Evolutionary conservation across 30 jellyfish, hydroid and myxozoan genomes (phyloP).

Genomic region (Cassiopea andromeda): DNA sequence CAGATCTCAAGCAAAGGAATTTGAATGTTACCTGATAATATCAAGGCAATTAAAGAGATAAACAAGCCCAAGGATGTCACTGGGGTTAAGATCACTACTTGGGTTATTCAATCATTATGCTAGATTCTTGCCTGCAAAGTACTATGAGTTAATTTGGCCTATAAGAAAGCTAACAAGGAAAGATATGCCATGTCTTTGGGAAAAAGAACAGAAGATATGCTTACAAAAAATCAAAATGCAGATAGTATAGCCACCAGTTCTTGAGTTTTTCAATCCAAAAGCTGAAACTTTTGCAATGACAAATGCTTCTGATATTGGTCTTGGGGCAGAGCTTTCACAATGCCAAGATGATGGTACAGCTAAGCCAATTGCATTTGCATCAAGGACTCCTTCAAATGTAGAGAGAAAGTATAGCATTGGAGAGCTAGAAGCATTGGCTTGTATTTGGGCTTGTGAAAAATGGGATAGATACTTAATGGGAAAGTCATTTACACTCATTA

Average conservation of each 20-base stretch:
- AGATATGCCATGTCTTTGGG: slow-evolving; percentile 21
- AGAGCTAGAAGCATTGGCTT: slow-evolving; percentile 41
- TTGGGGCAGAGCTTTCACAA: slow-evolving; percentile 47
- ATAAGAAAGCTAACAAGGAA: too few relatives aligned
- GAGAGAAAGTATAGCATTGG: slow-evolving; percentile 25
- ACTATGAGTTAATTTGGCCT: too few relatives aligned
- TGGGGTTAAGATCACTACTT: too few relatives aligned
- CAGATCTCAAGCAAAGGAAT: too few relatives aligned
- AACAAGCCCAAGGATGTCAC: too few relatives aligned
- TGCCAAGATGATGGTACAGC: slow-evolving; percentile 54
- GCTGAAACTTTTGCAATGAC: slow-evolving; percentile 36
- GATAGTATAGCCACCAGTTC: slow-evolving; percentile 26
- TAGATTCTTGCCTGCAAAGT: too few relatives aligned
- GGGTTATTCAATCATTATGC: too few relatives aligned
- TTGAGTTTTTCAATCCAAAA: slow-evolving; percentile 43
- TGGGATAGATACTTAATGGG: slow-evolving; percentile 32
- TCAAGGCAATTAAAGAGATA: too few relatives aligned
- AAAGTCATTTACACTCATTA: slow-evolving; percentile 36
- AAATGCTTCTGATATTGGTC: slow-evolving; percentile 40
- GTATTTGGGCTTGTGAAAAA: slow-evolving; percentile 52
- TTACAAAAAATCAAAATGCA: slow-evolving; percentile 16
- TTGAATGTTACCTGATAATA: too few relatives aligned
- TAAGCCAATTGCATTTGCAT: slow-evolving; percentile 27
- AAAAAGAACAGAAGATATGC: slow-evolving; percentile 23
- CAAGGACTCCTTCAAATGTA: slow-evolving; percentile 1